phyloP scores from a whole-genome alignment of 1,140 invertebrate genomes.

The Drosophila pseudoobscura region DNA sequence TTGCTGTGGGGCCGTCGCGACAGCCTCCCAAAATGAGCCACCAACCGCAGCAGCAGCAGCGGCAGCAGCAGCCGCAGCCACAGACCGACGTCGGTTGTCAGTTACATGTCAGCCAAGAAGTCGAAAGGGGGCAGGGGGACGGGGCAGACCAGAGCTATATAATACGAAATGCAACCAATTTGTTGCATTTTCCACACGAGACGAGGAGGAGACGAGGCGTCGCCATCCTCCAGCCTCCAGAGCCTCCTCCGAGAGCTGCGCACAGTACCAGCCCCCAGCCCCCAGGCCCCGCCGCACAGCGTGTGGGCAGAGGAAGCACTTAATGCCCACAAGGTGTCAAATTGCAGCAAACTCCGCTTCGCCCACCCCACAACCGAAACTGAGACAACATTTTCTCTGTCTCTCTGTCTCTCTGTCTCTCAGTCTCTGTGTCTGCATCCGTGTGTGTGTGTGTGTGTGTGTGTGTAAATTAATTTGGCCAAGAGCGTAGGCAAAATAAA shows the following conservation, averaged over 20 bases:
- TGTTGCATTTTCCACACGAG: constrained; percentile 66
- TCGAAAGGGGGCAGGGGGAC: constrained; percentile 30
- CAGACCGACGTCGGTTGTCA: constrained; percentile 52
- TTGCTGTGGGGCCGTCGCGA: constrained; percentile 31
- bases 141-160: neutral
- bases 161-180: constrained; percentile 77
- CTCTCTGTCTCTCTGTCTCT: neutral
- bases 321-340: constrained; percentile 83
- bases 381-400: constrained; percentile 18
- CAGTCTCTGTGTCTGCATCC: too few relatives aligned
- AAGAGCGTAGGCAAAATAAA: constrained; percentile 71
- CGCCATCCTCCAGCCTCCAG: constrained; percentile 29
- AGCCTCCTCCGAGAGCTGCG: too few relatives aligned
- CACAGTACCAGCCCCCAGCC: too few relatives aligned
- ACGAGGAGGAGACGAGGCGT: constrained; percentile 54
- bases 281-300: constrained; percentile 1
- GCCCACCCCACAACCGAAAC: constrained; percentile 51
- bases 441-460: constrained; percentile 25
- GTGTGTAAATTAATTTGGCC: constrained; percentile 74
- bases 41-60: neutral
- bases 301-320: constrained; percentile 83
- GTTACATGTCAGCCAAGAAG: constrained; percentile 65
- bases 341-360: constrained; percentile 75
- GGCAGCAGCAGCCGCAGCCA: constrained; percentile 25
- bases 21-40: constrained; percentile 53